Conservation (phyloP, 1,140 invertebrate species). For the Zophobas morio region DNA sequence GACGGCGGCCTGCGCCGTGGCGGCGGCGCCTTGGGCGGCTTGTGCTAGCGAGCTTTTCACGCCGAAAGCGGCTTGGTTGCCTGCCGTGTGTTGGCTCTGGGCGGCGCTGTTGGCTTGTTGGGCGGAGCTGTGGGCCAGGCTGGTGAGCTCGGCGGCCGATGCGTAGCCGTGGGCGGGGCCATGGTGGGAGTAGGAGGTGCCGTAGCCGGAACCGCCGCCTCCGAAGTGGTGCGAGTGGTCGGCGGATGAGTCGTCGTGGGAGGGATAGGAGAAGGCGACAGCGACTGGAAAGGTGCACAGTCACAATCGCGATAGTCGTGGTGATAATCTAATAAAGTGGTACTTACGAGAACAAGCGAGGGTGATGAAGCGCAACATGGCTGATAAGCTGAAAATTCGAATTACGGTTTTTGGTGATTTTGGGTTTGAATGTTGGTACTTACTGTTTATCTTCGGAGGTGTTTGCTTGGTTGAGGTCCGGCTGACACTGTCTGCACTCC, state of each 20-base stretch:
- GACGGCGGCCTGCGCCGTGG: slow-evolving; percentile 60
- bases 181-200: not conserved
- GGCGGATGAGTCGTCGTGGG: slow-evolving; percentile 26
- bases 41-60: slow-evolving; percentile 57
- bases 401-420: not conserved
- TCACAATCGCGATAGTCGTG: not conserved
- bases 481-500: slow-evolving; percentile 25
- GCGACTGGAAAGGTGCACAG: not conserved
- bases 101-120: slow-evolving; percentile 59
- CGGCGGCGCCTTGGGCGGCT: slow-evolving; percentile 57
- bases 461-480: slow-evolving; percentile 26
- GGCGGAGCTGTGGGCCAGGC: slow-evolving; percentile 58
- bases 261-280: slow-evolving; percentile 6
- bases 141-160: slow-evolving; percentile 57
- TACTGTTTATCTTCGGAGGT: slow-evolving; percentile 14
- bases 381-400: not conserved
- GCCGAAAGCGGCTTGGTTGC: slow-evolving; percentile 59
- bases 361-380: slow-evolving; percentile 42
- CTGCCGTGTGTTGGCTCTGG: slow-evolving; percentile 59
- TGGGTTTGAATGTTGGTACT: not conserved
- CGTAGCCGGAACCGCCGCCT: slow-evolving; percentile 6
- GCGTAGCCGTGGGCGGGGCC: slow-evolving; percentile 34
- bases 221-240: slow-evolving; percentile 5
- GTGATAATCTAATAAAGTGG: slow-evolving; percentile 3
- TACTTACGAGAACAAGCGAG: slow-evolving; percentile 39